These are phyloP conservation scores for Callipepla californica DNA, from an alignment of 2,113 vertebrate genomes.

Conservation along the genomic window DNA sequence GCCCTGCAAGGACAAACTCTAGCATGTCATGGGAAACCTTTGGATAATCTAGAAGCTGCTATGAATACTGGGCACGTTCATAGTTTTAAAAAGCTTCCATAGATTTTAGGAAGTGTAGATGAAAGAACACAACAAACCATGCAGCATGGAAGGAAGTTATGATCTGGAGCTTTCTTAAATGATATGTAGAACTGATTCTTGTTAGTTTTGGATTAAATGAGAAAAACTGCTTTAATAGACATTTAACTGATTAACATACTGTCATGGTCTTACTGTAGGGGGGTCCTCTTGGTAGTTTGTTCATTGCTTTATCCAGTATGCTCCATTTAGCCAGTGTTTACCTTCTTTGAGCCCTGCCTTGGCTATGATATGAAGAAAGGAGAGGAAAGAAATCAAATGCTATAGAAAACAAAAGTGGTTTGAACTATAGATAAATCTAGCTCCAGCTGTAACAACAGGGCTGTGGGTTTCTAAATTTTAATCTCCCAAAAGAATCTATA, in stretches of 20 bases:
- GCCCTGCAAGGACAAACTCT: neutral
- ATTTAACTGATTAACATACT: neutral
- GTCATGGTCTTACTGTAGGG: neutral
- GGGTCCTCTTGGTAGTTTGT: neutral
- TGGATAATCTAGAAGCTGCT: neutral
- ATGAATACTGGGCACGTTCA: neutral
- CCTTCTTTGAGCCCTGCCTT: neutral
- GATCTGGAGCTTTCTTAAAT: neutral
- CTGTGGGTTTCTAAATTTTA: slow-evolving; percentile 60
- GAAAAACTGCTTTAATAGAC: neutral
- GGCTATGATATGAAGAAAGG: neutral
- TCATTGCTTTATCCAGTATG: neutral
- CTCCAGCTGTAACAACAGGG: slow-evolving; percentile 65
- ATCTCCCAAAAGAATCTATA: slow-evolving; percentile 51
- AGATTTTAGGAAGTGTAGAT: neutral
- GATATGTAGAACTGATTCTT: neutral
- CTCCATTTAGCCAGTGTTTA: neutral
- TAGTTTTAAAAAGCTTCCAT: neutral
- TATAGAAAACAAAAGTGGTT: slow-evolving; percentile 45
- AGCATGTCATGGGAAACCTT: neutral
- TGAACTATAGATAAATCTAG: slow-evolving; percentile 25
- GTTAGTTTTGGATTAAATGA: neutral
- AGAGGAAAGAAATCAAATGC: slow-evolving; percentile 48
- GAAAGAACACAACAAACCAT: neutral
- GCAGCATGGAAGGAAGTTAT: neutral